A percentile compares a stretch with the other conserved stretches of the same genome.
These are phyloP conservation scores for Microctenopoma steveboyesi DNA, from an alignment of 2,797 vertebrate species.

Conservation along the genomic window DNA sequence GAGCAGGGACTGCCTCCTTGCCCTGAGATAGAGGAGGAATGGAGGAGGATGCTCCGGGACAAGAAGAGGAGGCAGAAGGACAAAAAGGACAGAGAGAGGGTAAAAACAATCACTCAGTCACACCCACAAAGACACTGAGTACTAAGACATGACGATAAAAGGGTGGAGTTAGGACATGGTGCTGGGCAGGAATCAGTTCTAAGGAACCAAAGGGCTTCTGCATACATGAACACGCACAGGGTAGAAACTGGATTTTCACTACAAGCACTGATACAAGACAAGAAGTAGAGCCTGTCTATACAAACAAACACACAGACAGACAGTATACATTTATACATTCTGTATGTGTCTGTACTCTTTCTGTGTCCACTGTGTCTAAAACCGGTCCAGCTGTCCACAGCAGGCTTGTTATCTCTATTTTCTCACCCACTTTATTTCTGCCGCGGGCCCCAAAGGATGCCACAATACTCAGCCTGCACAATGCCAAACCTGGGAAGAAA, in stretches of 20 bases:
- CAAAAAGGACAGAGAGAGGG: conserved; percentile 80
- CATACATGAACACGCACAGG: conserved; percentile 14
- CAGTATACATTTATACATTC: too few relatives aligned
- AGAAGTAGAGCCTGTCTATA: conserved; percentile 16
- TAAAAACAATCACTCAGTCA: conserved; percentile 65
- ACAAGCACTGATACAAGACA: conserved; percentile 25
- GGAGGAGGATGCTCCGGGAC: conserved; percentile 81
- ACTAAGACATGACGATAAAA: conserved; percentile 27
- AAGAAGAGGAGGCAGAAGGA: conserved; percentile 80
- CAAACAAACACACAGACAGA: conserved; percentile 22
- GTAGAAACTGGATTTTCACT: conserved; percentile 16
- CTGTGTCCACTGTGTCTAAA: conserved; percentile 32
- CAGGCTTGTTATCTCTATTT: conserved; percentile 32
- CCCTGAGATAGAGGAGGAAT: conserved; percentile 84
- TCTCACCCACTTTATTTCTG: conserved; percentile 20
- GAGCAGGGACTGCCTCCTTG: conserved; percentile 87
- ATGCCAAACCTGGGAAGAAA: not conserved
- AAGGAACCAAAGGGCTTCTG: conserved; percentile 18
- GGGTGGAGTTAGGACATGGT: conserved; percentile 12
- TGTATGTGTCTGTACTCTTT: too few relatives aligned
- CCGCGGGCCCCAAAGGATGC: conserved; percentile 13
- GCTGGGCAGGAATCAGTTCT: conserved; percentile 27
- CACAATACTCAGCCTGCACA: conserved; percentile 6
- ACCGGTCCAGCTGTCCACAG: conserved; percentile 37
- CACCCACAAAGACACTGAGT: conserved; percentile 9